These are phyloP conservation scores for Homarus gammarus DNA, from an alignment of 2,888 invertebrate genomes.

Conservation along the genomic window DNA sequence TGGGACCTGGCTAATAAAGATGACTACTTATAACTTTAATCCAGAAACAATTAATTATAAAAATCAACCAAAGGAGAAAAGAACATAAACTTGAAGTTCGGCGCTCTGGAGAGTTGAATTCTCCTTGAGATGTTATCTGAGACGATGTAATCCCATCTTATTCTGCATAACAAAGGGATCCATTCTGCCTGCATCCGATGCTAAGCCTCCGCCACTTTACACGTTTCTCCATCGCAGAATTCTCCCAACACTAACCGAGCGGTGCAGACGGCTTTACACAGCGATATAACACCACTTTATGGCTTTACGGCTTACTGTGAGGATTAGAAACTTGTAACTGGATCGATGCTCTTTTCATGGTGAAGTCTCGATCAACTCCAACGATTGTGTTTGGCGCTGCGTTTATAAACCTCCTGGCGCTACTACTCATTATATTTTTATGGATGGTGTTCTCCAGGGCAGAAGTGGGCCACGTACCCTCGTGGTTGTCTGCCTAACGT, in stretches of 20 bases:
- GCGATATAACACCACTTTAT: not conserved
- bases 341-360: not conserved
- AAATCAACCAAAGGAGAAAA: not conserved
- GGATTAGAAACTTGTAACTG: not conserved
- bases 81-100: not conserved
- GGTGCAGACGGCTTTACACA: not conserved
- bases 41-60: too few relatives aligned
- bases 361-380: not conserved
- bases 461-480: not conserved
- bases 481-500: too few relatives aligned
- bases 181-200: not conserved
- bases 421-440: not conserved
- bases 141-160: constrained; percentile 40
- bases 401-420: not conserved
- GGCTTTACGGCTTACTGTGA: not conserved
- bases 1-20: too few relatives aligned
- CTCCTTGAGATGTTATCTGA: constrained; percentile 9
- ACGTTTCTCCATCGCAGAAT: not conserved
- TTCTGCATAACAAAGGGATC: constrained; percentile 36
- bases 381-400: not conserved
- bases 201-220: not conserved
- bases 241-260: not conserved
- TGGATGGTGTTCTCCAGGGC: not conserved
- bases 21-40: too few relatives aligned
- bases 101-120: constrained; percentile 5